Evolutionary conservation across 2,888 invertebrate species (phyloP), one percentile per base, ranked within the genome.

Genomic region (Luffia ferchaultella): DNA sequence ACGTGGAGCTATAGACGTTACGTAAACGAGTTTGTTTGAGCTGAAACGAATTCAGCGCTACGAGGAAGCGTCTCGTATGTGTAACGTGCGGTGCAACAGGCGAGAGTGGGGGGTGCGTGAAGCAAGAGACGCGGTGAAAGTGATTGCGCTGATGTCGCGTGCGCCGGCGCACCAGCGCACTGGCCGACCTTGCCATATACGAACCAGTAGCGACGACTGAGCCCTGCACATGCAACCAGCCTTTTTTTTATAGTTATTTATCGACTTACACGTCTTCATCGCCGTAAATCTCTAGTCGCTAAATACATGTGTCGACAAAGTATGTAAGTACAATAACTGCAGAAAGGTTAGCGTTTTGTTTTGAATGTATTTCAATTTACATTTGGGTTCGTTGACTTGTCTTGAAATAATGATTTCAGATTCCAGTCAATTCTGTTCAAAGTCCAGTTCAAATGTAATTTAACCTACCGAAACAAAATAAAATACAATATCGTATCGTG

Each of bases 121-220:
- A 16, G 41, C 49, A 49, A 43, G 46, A 52, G 48, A 45, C 65
- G 68, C 68, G 71, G 80, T 79, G 82, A 82, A 83, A 80, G 80
- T 80, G 80, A 78, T 76, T 74, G 73, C 73, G 72, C 60, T 61
- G 67, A 65, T 75, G 80, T 79, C 79, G 79, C 77, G 76, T 74
- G 76, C 72, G 67, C 62, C 53, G 56, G 55, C 16, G 48, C 19
- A 41, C 53, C 45, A 59, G 63, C 64, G 66, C 68, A 70, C 72
- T 68, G 62, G 70, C 65, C 76, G 80, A 77, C 82, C 80, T 82
- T 82, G 82, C 78, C 78, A 70, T 78, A 76, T 73, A 73, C 65
- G 66, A 59, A 57, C 20, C 17, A 30, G 42, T 16, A 42, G 42
- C 30, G 30, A 30, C 30, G 30, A 30, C 30, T 30, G 30, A 30